Conservation (phyloP, 2,888 invertebrate genomes). For the Anthoptus insignis region DNA sequence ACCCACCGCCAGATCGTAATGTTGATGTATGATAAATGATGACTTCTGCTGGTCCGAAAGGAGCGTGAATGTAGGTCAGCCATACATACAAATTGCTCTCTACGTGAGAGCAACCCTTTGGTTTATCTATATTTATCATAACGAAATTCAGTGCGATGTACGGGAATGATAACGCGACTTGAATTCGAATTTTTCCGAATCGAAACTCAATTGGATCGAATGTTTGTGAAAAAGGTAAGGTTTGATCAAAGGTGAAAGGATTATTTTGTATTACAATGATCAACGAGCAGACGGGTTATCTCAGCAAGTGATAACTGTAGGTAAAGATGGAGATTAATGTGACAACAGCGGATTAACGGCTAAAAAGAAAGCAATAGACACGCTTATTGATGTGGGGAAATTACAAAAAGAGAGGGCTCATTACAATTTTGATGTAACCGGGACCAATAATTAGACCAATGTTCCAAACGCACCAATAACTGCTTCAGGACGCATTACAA, state of each 20-base stretch:
- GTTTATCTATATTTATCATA: conserved; percentile 49
- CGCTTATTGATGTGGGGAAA: too few species aligned
- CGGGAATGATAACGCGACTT: conserved; percentile 12
- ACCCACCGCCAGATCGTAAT: conserved; percentile 63
- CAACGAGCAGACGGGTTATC: too few species aligned
- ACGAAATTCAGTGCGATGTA: conserved; percentile 29
- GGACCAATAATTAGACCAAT: too few species aligned
- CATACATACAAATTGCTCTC: conserved; percentile 68
- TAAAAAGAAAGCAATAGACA: too few species aligned
- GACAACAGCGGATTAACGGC: too few species aligned
- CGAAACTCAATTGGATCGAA: conserved; percentile 8
- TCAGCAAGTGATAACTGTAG: too few species aligned
- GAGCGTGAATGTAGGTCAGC: conserved; percentile 61
- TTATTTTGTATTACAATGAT: not conserved
- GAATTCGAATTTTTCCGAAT: conserved; percentile 18
- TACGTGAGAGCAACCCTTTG: conserved; percentile 55
- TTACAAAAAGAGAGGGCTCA: too few species aligned
- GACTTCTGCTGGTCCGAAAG: conserved; percentile 55
- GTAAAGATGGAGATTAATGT: too few species aligned
- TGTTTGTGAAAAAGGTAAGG: not conserved
- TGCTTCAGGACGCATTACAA: too few species aligned
- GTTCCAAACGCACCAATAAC: too few species aligned
- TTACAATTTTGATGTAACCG: too few species aligned
- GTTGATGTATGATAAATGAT: conserved; percentile 76
- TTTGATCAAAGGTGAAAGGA: not conserved